These are phyloP conservation scores for Gobio occitaniae DNA, from an alignment of 2,797 vertebrate genomes.

Conservation along the genomic window DNA sequence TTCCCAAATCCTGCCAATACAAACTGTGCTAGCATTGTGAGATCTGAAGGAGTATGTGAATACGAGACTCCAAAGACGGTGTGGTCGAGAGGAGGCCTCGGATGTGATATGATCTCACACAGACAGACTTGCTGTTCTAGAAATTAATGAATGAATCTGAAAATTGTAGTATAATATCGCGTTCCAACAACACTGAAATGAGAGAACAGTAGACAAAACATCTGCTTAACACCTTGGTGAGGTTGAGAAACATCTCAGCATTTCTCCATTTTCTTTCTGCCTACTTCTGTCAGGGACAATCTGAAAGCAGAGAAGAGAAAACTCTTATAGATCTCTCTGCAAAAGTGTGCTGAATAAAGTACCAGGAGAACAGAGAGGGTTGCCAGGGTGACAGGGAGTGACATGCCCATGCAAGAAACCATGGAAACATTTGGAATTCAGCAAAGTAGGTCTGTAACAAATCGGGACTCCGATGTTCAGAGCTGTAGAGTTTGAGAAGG, in stretches of 20 bases:
- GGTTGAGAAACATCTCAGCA: not conserved
- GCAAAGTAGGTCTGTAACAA: slow-evolving; percentile 70
- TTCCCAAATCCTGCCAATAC: slow-evolving; percentile 3
- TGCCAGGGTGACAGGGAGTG: slow-evolving; percentile 66
- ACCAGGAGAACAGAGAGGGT: slow-evolving; percentile 53
- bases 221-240: slow-evolving; percentile 10
- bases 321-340: slow-evolving; percentile 33
- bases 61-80: slow-evolving; percentile 65
- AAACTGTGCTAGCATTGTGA: slow-evolving; percentile 40
- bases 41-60: slow-evolving; percentile 46
- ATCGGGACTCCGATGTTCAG: slow-evolving; percentile 72
- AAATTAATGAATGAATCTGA: slow-evolving; percentile 2
- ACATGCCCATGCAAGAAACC: slow-evolving; percentile 70
- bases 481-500: slow-evolving; percentile 32
- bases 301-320: not conserved
- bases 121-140: slow-evolving; percentile 51
- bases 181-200: slow-evolving; percentile 5
- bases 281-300: slow-evolving; percentile 1
- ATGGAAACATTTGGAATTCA: slow-evolving; percentile 76
- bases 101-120: slow-evolving; percentile 67
- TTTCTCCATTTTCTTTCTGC: slow-evolving; percentile 19
- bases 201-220: not conserved
- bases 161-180: not conserved
- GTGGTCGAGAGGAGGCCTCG: slow-evolving; percentile 63
- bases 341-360: slow-evolving; percentile 59